Percentiles rank a stretch among this genome's conserved stretches.
These are phyloP conservation scores for Rhagium mordax DNA, from an alignment of 2,888 invertebrate species.

Conservation along the genomic window DNA sequence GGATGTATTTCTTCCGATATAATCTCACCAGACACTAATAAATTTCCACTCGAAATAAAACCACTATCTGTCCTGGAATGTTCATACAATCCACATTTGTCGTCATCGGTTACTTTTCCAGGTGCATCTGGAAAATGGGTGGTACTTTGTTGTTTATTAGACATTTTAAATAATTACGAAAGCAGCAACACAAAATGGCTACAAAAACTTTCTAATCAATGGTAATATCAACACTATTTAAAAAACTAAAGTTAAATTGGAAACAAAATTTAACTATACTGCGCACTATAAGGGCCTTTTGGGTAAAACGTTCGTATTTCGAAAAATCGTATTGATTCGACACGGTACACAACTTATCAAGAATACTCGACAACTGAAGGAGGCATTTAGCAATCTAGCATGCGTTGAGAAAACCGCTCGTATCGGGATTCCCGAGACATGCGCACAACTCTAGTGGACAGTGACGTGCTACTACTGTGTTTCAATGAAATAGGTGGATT, in stretches of 20 bases:
- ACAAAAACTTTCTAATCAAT: slow-evolving; percentile 40
- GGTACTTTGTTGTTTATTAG: slow-evolving; percentile 46
- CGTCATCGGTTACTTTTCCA: slow-evolving; percentile 57
- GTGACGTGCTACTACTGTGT: slow-evolving; percentile 28
- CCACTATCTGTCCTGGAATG: slow-evolving; percentile 64
- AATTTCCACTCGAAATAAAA: slow-evolving; percentile 65
- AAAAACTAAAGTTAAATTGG: slow-evolving; percentile 11
- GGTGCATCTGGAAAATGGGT: slow-evolving; percentile 61
- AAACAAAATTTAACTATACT: slow-evolving; percentile 22
- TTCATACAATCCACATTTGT: slow-evolving; percentile 60
- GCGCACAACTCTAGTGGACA: slow-evolving; percentile 54
- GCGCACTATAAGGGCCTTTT: slow-evolving; percentile 27
- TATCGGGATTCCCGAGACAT: slow-evolving; percentile 65
- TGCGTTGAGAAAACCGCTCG: slow-evolving; percentile 48
- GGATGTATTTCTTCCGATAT: slow-evolving; percentile 58
- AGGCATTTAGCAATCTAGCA: slow-evolving; percentile 31
- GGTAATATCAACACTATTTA: slow-evolving; percentile 15
- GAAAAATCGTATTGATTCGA: slow-evolving; percentile 38
- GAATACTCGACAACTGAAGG: slow-evolving; percentile 55
- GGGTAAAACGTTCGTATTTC: slow-evolving; percentile 46
- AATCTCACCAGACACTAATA: slow-evolving; percentile 61
- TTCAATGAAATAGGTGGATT: not conserved
- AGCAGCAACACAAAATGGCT: slow-evolving; percentile 45
- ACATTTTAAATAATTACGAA: slow-evolving; percentile 46
- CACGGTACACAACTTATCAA: slow-evolving; percentile 32